Evolutionary conservation across 2,888 invertebrate genomes (phyloP), one percentile per base, ranked within the genome.

Genomic region (Trissolcus japonicus): DNA sequence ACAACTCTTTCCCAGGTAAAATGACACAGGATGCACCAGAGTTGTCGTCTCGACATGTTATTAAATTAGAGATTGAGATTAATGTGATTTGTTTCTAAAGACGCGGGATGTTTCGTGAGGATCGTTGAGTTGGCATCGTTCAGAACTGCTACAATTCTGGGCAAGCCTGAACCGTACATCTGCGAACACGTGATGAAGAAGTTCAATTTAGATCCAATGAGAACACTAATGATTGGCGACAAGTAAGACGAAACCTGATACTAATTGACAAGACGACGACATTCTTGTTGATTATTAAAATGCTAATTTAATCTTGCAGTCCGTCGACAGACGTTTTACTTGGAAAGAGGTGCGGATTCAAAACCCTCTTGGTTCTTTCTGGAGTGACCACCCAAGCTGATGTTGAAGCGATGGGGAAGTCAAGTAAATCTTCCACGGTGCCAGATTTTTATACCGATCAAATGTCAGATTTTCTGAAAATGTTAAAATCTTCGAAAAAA

Each of bases 201-300:
- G 9, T 93, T 94, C 87, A 92, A 93, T n/a, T 91, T 98, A 62
- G 91, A 95, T 86, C 95, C 97, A 0, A 90, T 92, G 53, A 92
- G 95, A 82, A 97, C 97, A 11, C 89, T 98, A 60, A 97, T 98
- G 96, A 94, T 97, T 87, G 98, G 98, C 40, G 97, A 98, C 88
- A 94, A 95, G 92, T 93, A 85, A 85, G 83, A 80, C 66, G 54
- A 19, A 43, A 21, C 4, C 6, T 17, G 17, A 51, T 14, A 14
- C 3, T 14, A 46, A 46, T 46, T 11, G 11, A 46, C 4, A 46
- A 46, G 11, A 1, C 1, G 16, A 14, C 14, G 6, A 16, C 46
- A 11, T 46, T 46, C 1, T 46, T 46, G 13, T 14, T 7, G 14
- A 6, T 14, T 46, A 46, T 6, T n/a, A 9, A 43, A 43, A 13